Evolutionary conservation across 2,888 invertebrate species (phyloP), one percentile per base, ranked within the genome.

Genomic region (Lypha dubia): DNA sequence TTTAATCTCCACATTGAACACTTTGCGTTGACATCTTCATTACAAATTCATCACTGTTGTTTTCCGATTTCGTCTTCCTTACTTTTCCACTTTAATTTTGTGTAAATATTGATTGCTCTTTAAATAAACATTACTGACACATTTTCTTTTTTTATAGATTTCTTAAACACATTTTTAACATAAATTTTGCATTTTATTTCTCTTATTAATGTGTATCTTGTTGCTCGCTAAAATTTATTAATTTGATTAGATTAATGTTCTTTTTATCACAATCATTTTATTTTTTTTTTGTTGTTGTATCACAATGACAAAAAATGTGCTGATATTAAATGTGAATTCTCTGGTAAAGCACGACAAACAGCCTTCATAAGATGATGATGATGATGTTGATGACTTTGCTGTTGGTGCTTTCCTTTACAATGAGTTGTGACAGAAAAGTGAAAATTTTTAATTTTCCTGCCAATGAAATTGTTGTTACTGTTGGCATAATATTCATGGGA

Each of bases 81-180:
- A 6, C 28, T 60, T 60, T 56, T 15, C 22, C 28, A 38, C 11
- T 13, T 60, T 68, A 53, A 53, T 22, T 68, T 62, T 68, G 8
- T 62, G 44, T 15, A 44, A 80, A 67, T 82, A 58, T 82, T 63
- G 68, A 63, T 63, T 68, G 56, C 44, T 20, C 65, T 49, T 20
- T 53, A 60, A 56, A 63, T 46, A 32, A 49, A 38, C 38, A 63
- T 76, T 62, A 76, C 70, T 60, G 68, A 81, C 81, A 77, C 76
- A 58, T 67, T 76, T 74, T 67, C 41, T 68, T 81, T n/a, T n/a
- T n/a, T 77, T 56, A 62, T 53, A 44, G 35, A 70, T 49, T 74
- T 84, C 5, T 73, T 35, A 17, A 74, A 62, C 67, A 68, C 58
- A 46, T 68, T 73, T 68, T 79, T 35, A 28, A 17, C 62, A 74